phyloP scores from a whole-genome alignment of 2,888 invertebrate species.

The Drosophila pseudotakahashii region DNA sequence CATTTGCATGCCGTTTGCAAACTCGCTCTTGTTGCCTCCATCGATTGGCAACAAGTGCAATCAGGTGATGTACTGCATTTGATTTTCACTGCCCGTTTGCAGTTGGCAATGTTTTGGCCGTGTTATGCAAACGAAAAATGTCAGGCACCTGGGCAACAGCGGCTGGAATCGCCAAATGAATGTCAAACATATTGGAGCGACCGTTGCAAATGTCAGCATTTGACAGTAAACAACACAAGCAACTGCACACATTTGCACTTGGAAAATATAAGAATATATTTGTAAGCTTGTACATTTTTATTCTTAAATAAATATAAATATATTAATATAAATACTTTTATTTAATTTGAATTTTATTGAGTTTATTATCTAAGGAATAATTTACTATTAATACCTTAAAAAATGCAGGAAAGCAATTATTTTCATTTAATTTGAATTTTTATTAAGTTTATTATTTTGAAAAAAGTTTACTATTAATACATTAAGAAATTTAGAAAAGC shows the following conservation, averaged over 20 bases:
- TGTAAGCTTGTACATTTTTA: background rate
- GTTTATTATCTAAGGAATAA: too few relatives aligned
- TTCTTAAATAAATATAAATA: too few relatives aligned
- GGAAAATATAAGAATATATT: background rate
- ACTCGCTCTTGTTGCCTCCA: slow-evolving; percentile 27
- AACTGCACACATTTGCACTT: slow-evolving; percentile 20
- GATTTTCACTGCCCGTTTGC: slow-evolving; percentile 61
- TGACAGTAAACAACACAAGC: slow-evolving; percentile 62
- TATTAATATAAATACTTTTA: too few relatives aligned
- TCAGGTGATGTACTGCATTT: slow-evolving; percentile 72
- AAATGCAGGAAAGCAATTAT: too few relatives aligned
- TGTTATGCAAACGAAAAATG: slow-evolving; percentile 74
- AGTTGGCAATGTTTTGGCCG: slow-evolving; percentile 43
- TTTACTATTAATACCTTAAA: too few relatives aligned
- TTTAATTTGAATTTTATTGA: too few relatives aligned
- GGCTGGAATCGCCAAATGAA: slow-evolving; percentile 65
- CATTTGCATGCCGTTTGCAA: slow-evolving; percentile 62
- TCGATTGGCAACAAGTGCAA: slow-evolving; percentile 68
- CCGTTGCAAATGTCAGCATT: slow-evolving; percentile 74
- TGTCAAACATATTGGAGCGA: slow-evolving; percentile 72
- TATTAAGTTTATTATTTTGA: too few relatives aligned
- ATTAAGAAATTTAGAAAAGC: too few relatives aligned
- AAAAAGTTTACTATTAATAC: too few relatives aligned
- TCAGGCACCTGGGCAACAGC: slow-evolving; percentile 76
- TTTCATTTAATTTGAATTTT: too few relatives aligned